Conservation (phyloP, 1,140 invertebrate species). For the Rhynchophorus ferrugineus region DNA sequence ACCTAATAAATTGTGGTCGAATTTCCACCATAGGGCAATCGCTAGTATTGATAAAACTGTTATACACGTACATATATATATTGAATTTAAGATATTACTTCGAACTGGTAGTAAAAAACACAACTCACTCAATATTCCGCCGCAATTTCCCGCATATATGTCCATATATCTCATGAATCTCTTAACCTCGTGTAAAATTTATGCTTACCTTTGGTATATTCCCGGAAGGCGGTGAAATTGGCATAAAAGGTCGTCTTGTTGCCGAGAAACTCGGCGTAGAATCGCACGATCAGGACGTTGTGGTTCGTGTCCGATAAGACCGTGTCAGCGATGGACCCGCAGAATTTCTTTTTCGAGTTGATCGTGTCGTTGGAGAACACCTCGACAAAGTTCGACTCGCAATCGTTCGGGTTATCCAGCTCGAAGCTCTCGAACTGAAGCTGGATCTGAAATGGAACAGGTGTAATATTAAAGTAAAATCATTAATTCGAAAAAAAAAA, state of each 20-base stretch:
- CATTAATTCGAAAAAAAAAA: too few species aligned
- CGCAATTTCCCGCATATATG: too few species aligned
- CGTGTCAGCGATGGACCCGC: slow-evolving; percentile 69
- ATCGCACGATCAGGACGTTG: slow-evolving; percentile 62
- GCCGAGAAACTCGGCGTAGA: slow-evolving; percentile 57
- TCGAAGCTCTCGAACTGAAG: slow-evolving; percentile 60
- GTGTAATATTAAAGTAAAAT: too few species aligned
- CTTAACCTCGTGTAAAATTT: not conserved
- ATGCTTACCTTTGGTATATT: slow-evolving; percentile 33
- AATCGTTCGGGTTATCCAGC: slow-evolving; percentile 70
- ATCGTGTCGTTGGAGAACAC: slow-evolving; percentile 63
- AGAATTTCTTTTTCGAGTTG: slow-evolving; percentile 60
- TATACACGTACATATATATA: too few species aligned
- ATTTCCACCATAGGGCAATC: too few species aligned
- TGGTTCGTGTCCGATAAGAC: slow-evolving; percentile 50
- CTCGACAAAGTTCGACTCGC: slow-evolving; percentile 74
- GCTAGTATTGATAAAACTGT: too few species aligned
- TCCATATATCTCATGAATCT: too few species aligned
- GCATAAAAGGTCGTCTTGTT: slow-evolving; percentile 61
- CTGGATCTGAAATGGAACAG: slow-evolving; percentile 56
- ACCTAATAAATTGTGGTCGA: too few species aligned
- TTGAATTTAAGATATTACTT: too few species aligned
- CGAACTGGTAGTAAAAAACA: too few species aligned
- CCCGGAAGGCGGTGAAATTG: slow-evolving; percentile 65
- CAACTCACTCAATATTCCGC: too few species aligned